Evolutionary conservation across 2,888 invertebrate genomes (phyloP).

Genomic region (Lasioglossum marginatum): DNA sequence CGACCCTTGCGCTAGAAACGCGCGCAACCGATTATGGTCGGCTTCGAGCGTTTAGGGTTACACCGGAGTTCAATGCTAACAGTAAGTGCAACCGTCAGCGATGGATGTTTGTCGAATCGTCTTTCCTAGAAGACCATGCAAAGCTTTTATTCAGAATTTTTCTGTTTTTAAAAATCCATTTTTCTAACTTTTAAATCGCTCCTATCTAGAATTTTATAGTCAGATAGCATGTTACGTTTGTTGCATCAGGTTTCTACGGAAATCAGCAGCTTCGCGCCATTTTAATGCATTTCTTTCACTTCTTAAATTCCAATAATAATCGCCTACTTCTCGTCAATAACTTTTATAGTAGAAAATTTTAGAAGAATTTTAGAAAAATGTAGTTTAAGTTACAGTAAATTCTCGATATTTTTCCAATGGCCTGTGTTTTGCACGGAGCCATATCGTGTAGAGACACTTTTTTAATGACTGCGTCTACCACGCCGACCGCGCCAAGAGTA

Average conservation of each 20-base stretch:
- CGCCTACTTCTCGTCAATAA: neutral
- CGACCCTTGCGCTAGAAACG: conserved; percentile 62
- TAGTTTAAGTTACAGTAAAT: too few species aligned
- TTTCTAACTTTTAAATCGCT: neutral
- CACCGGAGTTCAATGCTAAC: conserved; percentile 60
- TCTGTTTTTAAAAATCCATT: neutral
- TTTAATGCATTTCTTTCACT: neutral
- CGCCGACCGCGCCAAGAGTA: too few species aligned
- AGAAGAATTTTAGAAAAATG: neutral
- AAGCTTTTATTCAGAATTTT: neutral
- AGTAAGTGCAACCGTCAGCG: conserved; percentile 16
- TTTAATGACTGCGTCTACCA: too few species aligned
- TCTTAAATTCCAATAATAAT: neutral
- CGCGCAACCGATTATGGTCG: conserved; percentile 66
- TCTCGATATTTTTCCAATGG: too few species aligned
- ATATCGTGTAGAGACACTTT: too few species aligned
- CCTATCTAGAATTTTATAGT: neutral
- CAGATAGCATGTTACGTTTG: neutral
- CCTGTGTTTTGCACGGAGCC: too few species aligned
- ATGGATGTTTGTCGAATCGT: conserved; percentile 12
- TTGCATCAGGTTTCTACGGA: neutral
- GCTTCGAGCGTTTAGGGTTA: conserved; percentile 61
- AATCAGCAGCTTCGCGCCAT: neutral
- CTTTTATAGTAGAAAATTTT: neutral
- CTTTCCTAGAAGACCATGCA: neutral